These are phyloP conservation scores for Hirudinaria manillensis DNA, from an alignment of 2,888 invertebrate species.

Conservation along the genomic window DNA sequence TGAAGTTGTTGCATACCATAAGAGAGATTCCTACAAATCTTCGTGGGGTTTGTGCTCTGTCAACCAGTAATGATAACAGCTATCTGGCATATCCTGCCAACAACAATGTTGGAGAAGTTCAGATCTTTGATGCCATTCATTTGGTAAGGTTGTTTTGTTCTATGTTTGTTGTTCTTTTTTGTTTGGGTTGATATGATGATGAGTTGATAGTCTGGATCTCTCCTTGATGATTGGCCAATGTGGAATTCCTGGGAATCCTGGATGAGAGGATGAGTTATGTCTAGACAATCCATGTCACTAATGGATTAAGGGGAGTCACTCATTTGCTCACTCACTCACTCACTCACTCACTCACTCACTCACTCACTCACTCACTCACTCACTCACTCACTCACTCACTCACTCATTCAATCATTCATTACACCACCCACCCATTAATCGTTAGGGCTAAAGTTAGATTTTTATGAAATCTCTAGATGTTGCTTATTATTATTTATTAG, in stretches of 20 bases:
- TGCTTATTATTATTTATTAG: too few species aligned
- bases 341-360: neutral
- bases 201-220: neutral
- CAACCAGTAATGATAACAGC: slow-evolving; percentile 80
- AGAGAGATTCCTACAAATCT: slow-evolving; percentile 94
- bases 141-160: slow-evolving; percentile 61
- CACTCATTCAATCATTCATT: too few species aligned
- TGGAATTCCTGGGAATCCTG: slow-evolving; percentile 30
- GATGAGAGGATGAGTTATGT: neutral
- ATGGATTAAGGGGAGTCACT: too few species aligned
- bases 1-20: slow-evolving; percentile 96
- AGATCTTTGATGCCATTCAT: slow-evolving; percentile 86
- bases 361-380: too few species aligned
- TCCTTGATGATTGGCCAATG: slow-evolving; percentile 27
- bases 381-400: too few species aligned
- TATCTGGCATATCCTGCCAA: slow-evolving; percentile 95
- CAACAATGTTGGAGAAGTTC: slow-evolving; percentile 84
- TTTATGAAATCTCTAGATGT: too few species aligned
- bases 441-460: neutral
- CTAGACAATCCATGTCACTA: too few species aligned
- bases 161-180: neutral
- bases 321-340: neutral
- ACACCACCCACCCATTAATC: too few species aligned
- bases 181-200: slow-evolving; percentile 18
- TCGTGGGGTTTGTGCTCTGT: slow-evolving; percentile 82